phyloP scores from a whole-genome alignment of 1,140 invertebrate species.

The Neodiprion lecontei region DNA sequence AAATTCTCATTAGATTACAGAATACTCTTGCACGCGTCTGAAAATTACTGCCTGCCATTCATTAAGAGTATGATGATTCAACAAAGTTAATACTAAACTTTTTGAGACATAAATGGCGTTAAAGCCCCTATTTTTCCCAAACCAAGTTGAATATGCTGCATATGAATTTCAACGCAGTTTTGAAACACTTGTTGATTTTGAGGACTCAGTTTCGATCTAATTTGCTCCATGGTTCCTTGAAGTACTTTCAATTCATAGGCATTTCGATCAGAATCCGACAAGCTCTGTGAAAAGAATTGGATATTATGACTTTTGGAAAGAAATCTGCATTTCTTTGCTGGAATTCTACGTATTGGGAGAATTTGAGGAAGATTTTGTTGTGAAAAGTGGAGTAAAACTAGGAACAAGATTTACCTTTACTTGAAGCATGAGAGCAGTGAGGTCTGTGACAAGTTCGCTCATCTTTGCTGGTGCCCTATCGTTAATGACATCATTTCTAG shows the following conservation, averaged over 20 bases:
- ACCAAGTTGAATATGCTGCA: slow-evolving; percentile 90
- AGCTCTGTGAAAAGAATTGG: slow-evolving; percentile 65
- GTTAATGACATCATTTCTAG: slow-evolving; percentile 73
- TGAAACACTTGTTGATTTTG: slow-evolving; percentile 86
- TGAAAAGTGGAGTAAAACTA: background rate
- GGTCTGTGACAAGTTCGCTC: slow-evolving; percentile 82
- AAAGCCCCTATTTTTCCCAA: slow-evolving; percentile 68
- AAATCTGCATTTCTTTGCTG: too few species aligned
- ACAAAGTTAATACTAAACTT: slow-evolving; percentile 44
- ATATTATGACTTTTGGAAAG: too few species aligned
- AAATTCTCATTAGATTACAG: too few species aligned
- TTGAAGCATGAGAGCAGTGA: slow-evolving; percentile 92
- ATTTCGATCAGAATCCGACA: slow-evolving; percentile 89
- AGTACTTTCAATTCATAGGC: slow-evolving; percentile 92
- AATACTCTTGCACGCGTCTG: too few species aligned
- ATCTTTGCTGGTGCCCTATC: slow-evolving; percentile 67
- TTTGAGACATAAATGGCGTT: slow-evolving; percentile 57
- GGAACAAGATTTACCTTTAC: slow-evolving; percentile 71
- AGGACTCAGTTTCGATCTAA: slow-evolving; percentile 79
- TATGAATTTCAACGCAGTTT: slow-evolving; percentile 89
- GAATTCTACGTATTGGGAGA: slow-evolving; percentile 17
- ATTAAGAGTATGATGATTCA: background rate
- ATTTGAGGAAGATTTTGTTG: background rate
- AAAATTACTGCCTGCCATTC: background rate
- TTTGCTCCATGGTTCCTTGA: slow-evolving; percentile 90